Evolutionary conservation across 2,888 invertebrate genomes (phyloP), one percentile per base, ranked within the genome.

Genomic region (Tetropium fuscum): DNA sequence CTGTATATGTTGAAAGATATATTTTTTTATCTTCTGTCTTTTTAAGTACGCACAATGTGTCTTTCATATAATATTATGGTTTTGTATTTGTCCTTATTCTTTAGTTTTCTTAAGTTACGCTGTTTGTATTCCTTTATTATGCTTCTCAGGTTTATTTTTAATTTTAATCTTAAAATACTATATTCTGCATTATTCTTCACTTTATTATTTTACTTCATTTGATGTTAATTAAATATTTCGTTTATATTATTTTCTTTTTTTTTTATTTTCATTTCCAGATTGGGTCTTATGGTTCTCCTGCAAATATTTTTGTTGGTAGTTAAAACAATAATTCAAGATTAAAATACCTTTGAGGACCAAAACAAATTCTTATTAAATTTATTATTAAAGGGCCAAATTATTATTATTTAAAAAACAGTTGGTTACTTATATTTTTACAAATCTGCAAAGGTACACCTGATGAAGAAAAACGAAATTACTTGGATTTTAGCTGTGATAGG

Each of bases 1-100:
- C 82, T 82, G 84, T 85, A 84, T 86, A 84, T 85, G 85, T 74
- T 70, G 65, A 85, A 84, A 85, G 79, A 76, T 78, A 75, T 78
- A 79, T 79, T 79, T 80, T 80, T 79, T 78, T 77, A 77, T 73
- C 67, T 73, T 71, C 54, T 71, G 57, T 66, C 69, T 58, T 70
- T 76, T 74, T 77, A 70, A 70, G 73, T 77, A 66, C 62, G 75
- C 79, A 78, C 79, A 79, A 77, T 63, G 70, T 70, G 73, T 75
- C 72, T 76, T 77, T 75, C 72, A 71, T 62, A 43, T 43, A 22
- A 58, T 38, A 40, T 63, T 63, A 64, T 55, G 48, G 36, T 63
- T 45, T 58, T 54, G 11, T 60, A 54, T 58, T 57, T 68, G 64
- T 53, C 43, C 54, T 64, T 54, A 58, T 63, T 45, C 20, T 57